Conservation (phyloP, 1,140 invertebrate species). For the Meloidogyne floridensis region DNA sequence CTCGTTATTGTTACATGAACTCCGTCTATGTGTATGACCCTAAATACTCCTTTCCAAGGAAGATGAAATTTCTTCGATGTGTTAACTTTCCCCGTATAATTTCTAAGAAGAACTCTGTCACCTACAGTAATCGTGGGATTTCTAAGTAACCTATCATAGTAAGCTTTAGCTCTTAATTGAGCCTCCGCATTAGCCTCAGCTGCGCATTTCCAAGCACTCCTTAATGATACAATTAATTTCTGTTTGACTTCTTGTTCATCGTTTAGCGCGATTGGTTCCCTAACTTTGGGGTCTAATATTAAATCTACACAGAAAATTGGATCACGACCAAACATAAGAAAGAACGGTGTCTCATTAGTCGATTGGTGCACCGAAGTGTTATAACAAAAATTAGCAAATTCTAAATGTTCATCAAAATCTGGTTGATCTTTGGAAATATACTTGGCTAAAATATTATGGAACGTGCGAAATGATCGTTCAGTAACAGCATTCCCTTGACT, state of each 20-base stretch:
- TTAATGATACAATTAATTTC: constrained; percentile 11
- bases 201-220: constrained; percentile 29
- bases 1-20: constrained; percentile 20
- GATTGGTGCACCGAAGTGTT: too few relatives aligned
- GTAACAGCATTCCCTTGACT: constrained; percentile 28
- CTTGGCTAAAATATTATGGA: constrained; percentile 31
- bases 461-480: constrained; percentile 27
- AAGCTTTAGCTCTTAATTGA: constrained; percentile 23
- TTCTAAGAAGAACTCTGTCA: constrained; percentile 25
- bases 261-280: not conserved
- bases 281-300: constrained; percentile 1
- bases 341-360: too few relatives aligned
- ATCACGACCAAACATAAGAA: too few relatives aligned
- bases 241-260: constrained; percentile 25
- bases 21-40: constrained; percentile 25
- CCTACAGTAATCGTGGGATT: not conserved
- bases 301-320: too few relatives aligned
- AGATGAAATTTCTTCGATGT: constrained; percentile 12
- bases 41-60: not conserved
- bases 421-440: constrained; percentile 20
- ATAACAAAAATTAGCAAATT: too few relatives aligned
- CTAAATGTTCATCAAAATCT: constrained; percentile 23
- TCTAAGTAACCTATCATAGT: not conserved
- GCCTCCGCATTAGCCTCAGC: not conserved
- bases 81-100: not conserved